Evolutionary conservation across 2,888 invertebrate species (phyloP).

Genomic region (Cynaeus angustus): DNA sequence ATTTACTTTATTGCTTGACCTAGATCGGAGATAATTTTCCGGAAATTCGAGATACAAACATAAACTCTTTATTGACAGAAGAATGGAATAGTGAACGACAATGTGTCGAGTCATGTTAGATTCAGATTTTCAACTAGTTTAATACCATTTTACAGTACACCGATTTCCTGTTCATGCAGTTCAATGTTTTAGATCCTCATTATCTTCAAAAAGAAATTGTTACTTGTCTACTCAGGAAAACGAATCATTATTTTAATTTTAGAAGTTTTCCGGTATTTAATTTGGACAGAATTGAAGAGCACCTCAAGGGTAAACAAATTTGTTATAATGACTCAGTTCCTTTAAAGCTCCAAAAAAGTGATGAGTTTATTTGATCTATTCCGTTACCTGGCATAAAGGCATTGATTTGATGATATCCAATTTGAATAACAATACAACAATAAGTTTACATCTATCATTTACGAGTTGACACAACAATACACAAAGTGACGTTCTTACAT

Average conservation of each 20-base stretch:
- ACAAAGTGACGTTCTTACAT: conserved; percentile 7
- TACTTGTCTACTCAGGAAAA: conserved; percentile 1
- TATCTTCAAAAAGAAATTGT: too few species aligned
- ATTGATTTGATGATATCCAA: conserved; percentile 29
- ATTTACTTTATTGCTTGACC: too few species aligned
- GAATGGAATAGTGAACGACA: too few species aligned
- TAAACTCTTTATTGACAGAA: too few species aligned
- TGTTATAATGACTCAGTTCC: conserved; percentile 25
- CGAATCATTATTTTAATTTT: conserved; percentile 10
- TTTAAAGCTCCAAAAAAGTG: conserved; percentile 11
- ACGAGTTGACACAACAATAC: conserved; percentile 24
- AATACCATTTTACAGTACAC: too few species aligned
- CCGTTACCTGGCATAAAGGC: conserved; percentile 3
- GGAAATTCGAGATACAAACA: too few species aligned
- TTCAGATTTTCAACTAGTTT: too few species aligned
- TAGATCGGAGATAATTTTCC: too few species aligned
- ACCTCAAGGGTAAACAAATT: conserved; percentile 10
- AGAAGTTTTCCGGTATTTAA: conserved; percentile 1
- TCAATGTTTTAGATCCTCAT: too few species aligned
- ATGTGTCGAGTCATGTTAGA: too few species aligned
- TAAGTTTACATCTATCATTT: conserved; percentile 13
- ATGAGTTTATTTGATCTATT: conserved; percentile 35
- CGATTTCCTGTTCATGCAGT: too few species aligned
- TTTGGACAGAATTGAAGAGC: background rate
- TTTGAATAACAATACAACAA: conserved; percentile 36